Evolutionary conservation across 35 echinoderm and acorn worm genomes (phyloP), one percentile per base, ranked within the genome.

Genomic region (Holothuria glaberrima): DNA sequence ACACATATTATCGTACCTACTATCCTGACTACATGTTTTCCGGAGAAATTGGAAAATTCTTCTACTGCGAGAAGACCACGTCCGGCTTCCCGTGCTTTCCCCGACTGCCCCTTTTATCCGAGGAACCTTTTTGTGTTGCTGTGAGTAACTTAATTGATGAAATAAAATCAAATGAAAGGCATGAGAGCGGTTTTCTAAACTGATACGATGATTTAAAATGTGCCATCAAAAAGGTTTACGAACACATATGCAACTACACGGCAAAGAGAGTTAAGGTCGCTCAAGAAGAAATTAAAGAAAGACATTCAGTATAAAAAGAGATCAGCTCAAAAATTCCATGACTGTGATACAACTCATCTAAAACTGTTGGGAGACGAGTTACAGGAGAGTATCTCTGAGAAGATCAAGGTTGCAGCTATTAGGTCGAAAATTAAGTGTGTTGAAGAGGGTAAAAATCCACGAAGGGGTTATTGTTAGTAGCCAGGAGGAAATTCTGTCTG

Each of bases 371-470:
- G 46, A 41, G 44, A 71, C 24, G 32, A 87, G 13, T 33, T 87
- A 34, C 24, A 87, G 10, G 21, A 69, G 18, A 12, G 31, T 44
- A 68, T 67, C 21, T 10, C 21, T 13, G 28, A 46, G 24, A 61
- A 87, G 24, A 21, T 68, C 13, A 33, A 48, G 25, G 85, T 60
- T 24, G 85, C 85, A 6, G 35, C 64, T 41, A 34, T 87, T 20
- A 63, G 85, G 0, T 35, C 85, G 7, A 87, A 87, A 48, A 68
- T 87, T 22, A 60, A 87, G 36, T 87, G 85, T 60, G 68, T 30
- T 68, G 64, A 87, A 26, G 85, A 71, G 25, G 65, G 65, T 0
- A 61, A 87, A 68, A 87, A 35, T 17, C 69, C 85, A 67, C 29
- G 16, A 67, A 6, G 63, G 63, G 63, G 6, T 67, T 24, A 67